These are phyloP conservation scores for Cacatua alba DNA, from an alignment of 2,113 vertebrate species.

Conservation along the genomic window DNA sequence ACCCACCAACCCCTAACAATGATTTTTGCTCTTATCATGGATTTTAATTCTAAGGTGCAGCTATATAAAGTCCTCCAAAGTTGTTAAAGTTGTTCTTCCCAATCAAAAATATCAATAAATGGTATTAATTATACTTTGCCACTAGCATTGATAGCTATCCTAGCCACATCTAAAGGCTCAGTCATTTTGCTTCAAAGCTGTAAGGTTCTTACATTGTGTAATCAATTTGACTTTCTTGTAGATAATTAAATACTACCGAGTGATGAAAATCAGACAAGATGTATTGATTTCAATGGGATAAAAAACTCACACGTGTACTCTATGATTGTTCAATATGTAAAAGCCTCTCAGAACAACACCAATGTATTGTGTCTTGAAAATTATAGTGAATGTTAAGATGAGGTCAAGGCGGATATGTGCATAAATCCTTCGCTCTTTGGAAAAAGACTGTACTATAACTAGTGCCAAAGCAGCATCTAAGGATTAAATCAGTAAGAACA, in stretches of 20 bases:
- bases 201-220: neutral
- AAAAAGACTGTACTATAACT: neutral
- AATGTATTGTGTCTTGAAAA: neutral
- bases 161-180: neutral
- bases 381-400: neutral
- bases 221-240: slow-evolving; percentile 49
- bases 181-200: slow-evolving; percentile 34
- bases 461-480: neutral
- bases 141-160: slow-evolving; percentile 33
- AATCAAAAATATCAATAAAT: neutral
- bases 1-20: neutral
- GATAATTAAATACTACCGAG: slow-evolving; percentile 27
- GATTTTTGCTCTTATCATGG: neutral
- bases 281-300: slow-evolving; percentile 2
- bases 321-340: neutral
- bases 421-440: neutral
- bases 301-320: neutral
- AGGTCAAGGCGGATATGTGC: neutral
- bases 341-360: neutral
- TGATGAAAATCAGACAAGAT: neutral
- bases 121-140: slow-evolving; percentile 38
- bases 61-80: neutral
- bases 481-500: neutral
- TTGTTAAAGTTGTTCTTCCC: neutral
- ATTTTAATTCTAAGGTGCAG: neutral